phyloP scores from a whole-genome alignment of 1,140 invertebrate genomes.

The Drosophila sucinea region DNA sequence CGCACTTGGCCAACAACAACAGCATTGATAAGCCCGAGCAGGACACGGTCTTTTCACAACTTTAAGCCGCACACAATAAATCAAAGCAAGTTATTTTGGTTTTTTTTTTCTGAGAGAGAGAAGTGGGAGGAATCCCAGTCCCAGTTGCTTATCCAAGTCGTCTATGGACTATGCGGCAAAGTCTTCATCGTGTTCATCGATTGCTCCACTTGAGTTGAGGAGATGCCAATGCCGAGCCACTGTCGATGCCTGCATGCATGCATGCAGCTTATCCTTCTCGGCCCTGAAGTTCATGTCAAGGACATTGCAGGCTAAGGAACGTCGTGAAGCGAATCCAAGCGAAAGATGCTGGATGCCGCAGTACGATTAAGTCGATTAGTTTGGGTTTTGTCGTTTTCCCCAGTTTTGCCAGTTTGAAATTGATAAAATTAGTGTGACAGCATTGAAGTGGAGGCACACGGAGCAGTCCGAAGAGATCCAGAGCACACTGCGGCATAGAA shows the following conservation, averaged over 20 bases:
- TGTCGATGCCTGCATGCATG: conserved; percentile 10
- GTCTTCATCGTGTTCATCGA: conserved; percentile 47
- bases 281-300: conserved; percentile 61
- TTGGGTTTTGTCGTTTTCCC: conserved; percentile 44
- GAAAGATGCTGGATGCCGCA: conserved; percentile 38
- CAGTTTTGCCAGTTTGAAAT: conserved; percentile 47
- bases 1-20: conserved; percentile 9
- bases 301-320: conserved; percentile 58
- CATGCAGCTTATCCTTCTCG: conserved; percentile 27
- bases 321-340: conserved; percentile 24
- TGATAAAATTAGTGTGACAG: conserved; percentile 65
- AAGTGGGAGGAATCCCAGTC: conserved; percentile 26
- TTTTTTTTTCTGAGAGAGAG: background rate
- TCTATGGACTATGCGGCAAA: conserved; percentile 56
- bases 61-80: conserved; percentile 73
- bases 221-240: background rate
- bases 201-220: conserved; percentile 31
- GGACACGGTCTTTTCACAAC: conserved; percentile 65
- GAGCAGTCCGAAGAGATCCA: conserved; percentile 8
- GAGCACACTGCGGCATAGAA: conserved; percentile 1
- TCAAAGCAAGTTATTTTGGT: conserved; percentile 54
- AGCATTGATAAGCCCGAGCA: conserved; percentile 57
- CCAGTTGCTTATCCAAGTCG: conserved; percentile 56
- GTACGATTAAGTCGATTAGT: conserved; percentile 62
- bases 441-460: conserved; percentile 20